Conservation (phyloP, 2,888 invertebrate species). For the Atrina japonica region DNA sequence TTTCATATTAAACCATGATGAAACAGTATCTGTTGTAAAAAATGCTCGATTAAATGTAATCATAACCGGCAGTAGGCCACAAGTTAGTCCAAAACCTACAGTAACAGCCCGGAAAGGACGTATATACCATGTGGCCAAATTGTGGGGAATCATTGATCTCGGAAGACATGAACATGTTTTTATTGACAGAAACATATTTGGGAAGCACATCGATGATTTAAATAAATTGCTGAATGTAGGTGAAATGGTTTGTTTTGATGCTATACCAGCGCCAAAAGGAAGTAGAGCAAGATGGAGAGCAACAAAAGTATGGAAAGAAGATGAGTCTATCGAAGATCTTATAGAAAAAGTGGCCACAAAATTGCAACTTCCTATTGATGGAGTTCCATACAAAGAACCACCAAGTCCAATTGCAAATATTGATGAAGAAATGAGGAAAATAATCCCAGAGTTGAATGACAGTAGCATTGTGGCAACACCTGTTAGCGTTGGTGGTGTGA, state of each 20-base stretch:
- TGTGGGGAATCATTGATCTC: slow-evolving; percentile 81
- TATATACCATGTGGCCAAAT: slow-evolving; percentile 80
- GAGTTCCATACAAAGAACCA: slow-evolving; percentile 53
- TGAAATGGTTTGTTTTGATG: slow-evolving; percentile 80
- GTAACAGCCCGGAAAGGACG: slow-evolving; percentile 77
- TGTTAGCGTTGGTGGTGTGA: slow-evolving; percentile 69
- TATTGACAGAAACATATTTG: slow-evolving; percentile 80
- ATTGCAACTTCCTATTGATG: slow-evolving; percentile 66
- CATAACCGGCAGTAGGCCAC: slow-evolving; percentile 78
- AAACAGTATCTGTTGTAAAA: slow-evolving; percentile 76
- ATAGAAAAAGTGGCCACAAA: slow-evolving; percentile 71
- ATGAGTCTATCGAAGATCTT: slow-evolving; percentile 76
- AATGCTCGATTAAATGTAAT: slow-evolving; percentile 79
- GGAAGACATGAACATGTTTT: slow-evolving; percentile 81
- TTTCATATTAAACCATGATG: slow-evolving; percentile 77
- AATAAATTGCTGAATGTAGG: slow-evolving; percentile 78
- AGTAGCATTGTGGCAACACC: slow-evolving; percentile 63
- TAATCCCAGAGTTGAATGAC: slow-evolving; percentile 75
- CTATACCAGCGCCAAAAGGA: slow-evolving; percentile 80
- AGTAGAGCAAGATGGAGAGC: slow-evolving; percentile 81
- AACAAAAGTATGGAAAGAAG: slow-evolving; percentile 80
- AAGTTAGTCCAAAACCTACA: slow-evolving; percentile 64
- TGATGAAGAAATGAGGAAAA: slow-evolving; percentile 76
- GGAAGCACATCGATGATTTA: slow-evolving; percentile 78
- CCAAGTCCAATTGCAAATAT: slow-evolving; percentile 73